phyloP scores from a whole-genome alignment of 1,140 invertebrate genomes.

The Drosophila sturtevanti region DNA sequence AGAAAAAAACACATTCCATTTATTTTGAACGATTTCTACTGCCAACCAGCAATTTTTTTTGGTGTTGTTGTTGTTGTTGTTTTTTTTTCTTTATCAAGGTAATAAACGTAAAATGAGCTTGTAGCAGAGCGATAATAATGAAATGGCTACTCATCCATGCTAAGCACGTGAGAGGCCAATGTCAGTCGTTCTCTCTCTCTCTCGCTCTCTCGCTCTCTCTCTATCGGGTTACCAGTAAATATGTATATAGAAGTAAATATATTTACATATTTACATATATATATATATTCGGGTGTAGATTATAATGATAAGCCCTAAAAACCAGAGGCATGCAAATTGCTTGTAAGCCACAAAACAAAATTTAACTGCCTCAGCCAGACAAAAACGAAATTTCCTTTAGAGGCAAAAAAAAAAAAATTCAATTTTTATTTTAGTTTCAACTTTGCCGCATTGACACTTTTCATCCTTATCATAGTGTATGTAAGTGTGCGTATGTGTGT shows the following conservation, averaged over 20 bases:
- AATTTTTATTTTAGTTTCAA: slow-evolving; percentile 40
- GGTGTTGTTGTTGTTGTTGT: too few relatives aligned
- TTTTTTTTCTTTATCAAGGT: slow-evolving; percentile 9
- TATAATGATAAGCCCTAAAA: slow-evolving; percentile 48
- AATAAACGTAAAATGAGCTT: slow-evolving; percentile 52
- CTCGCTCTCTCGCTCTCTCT: slow-evolving; percentile 10
- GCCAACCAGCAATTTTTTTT: too few relatives aligned
- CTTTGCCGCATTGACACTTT: slow-evolving; percentile 48
- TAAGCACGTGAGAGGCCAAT: slow-evolving; percentile 23
- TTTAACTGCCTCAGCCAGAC: slow-evolving; percentile 29
- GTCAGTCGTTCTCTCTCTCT: slow-evolving; percentile 30
- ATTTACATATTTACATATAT: not conserved
- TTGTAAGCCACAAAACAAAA: slow-evolving; percentile 44
- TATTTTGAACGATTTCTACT: not conserved
- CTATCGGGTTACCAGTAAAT: not conserved
- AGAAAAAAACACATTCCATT: not conserved
- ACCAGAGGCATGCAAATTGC: slow-evolving; percentile 52
- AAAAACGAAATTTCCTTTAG: not conserved
- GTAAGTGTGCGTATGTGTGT: not conserved
- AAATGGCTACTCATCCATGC: slow-evolving; percentile 15
- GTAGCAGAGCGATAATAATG: slow-evolving; percentile 13
- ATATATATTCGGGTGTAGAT: slow-evolving; percentile 21
- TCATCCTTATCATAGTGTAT: slow-evolving; percentile 9
- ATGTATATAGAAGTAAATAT: not conserved
- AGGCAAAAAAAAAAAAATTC: slow-evolving; percentile 29